Conservation (phyloP, 2,888 invertebrate genomes). For the Lingula anatina region DNA sequence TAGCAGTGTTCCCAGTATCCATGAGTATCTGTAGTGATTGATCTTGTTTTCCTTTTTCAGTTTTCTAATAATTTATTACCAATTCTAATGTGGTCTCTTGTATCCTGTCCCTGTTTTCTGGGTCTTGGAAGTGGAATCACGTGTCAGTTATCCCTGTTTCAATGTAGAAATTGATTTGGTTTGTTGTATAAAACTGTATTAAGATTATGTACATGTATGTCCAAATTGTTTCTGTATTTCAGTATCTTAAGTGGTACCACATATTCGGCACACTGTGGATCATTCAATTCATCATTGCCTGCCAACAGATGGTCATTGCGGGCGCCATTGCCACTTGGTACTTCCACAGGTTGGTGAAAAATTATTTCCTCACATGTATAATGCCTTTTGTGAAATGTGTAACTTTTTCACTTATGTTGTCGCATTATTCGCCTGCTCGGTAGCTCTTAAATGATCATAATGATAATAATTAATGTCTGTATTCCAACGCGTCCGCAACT, state of each 20-base stretch:
- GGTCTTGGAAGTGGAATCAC: neutral
- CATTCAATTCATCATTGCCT: slow-evolving; percentile 85
- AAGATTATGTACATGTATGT: too few species aligned
- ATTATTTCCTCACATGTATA: too few species aligned
- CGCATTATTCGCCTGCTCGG: too few species aligned
- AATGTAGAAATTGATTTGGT: neutral
- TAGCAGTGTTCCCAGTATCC: too few species aligned
- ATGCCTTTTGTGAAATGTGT: too few species aligned
- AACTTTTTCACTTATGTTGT: too few species aligned
- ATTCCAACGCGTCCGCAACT: too few species aligned
- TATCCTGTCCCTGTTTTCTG: neutral
- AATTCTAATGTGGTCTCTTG: too few species aligned
- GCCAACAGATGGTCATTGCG: slow-evolving; percentile 88
- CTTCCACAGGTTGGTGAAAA: slow-evolving; percentile 68
- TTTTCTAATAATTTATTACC: too few species aligned
- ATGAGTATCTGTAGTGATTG: too few species aligned
- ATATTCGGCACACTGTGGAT: slow-evolving; percentile 84
- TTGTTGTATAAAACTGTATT: neutral
- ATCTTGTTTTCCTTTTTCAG: too few species aligned
- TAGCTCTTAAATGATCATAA: neutral
- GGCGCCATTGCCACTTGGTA: slow-evolving; percentile 92
- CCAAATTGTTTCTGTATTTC: slow-evolving; percentile 1
- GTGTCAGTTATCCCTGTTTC: neutral
- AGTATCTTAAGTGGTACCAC: slow-evolving; percentile 88
- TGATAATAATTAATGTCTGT: too few species aligned